Conservation (phyloP, 1,140 invertebrate species). For the Drosophila punjabiensis region DNA sequence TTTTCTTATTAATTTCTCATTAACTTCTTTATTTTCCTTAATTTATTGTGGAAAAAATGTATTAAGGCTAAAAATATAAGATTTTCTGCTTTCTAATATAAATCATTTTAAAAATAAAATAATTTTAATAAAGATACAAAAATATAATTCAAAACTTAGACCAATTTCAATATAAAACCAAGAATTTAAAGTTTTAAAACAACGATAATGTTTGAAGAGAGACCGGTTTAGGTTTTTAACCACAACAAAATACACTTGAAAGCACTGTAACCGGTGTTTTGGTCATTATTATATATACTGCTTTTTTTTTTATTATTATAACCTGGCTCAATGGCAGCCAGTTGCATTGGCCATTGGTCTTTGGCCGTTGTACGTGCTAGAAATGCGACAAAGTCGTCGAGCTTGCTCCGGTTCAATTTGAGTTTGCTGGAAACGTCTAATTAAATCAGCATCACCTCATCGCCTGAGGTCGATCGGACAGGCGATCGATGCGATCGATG, state of each 20-base stretch:
- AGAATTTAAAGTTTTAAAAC: no score
- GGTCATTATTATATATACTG: slow-evolving; percentile 2
- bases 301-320: not conserved
- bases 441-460: slow-evolving; percentile 65
- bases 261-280: slow-evolving; percentile 18
- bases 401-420: slow-evolving; percentile 54
- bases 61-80: no score
- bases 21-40: no score
- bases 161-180: no score
- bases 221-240: not conserved
- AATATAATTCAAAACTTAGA: not conserved
- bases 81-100: no score
- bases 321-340: slow-evolving; percentile 34
- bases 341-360: slow-evolving; percentile 36
- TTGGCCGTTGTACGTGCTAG: slow-evolving; percentile 55
- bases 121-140: not conserved
- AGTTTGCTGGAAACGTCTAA: slow-evolving; percentile 67
- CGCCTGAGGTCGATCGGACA: slow-evolving; percentile 6
- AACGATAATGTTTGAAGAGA: not conserved
- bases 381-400: slow-evolving; percentile 55
- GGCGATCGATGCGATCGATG: slow-evolving; percentile 28
- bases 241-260: not conserved
- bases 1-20: no score
- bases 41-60: no score
- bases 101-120: no score